A percentile compares a stretch with the other conserved stretches of the same genome.
Conservation (phyloP, 2,797 vertebrate species). For the Sciurus vulgaris region DNA sequence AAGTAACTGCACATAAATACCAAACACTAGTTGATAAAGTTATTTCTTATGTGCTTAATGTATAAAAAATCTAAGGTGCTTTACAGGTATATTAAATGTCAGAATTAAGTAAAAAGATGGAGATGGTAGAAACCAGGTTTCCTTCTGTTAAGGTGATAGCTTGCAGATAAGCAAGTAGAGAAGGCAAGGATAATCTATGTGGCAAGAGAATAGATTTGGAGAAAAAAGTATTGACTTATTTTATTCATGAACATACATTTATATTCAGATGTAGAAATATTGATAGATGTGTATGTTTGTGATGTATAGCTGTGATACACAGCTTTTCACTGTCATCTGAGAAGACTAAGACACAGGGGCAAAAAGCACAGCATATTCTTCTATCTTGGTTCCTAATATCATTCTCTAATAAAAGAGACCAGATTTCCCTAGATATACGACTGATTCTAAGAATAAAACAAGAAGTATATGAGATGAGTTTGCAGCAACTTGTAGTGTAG, state of each 20-base stretch:
- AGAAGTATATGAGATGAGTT: not conserved
- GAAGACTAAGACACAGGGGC: not conserved
- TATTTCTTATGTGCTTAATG: not conserved
- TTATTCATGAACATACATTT: not conserved
- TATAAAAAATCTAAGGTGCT: not conserved
- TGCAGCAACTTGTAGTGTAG: not conserved
- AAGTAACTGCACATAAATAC: not conserved
- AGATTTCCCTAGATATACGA: not conserved
- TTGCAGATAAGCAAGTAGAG: not conserved
- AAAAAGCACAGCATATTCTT: not conserved
- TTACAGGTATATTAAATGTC: not conserved
- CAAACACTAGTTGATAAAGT: not conserved
- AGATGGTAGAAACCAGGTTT: not conserved
- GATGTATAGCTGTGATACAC: not conserved
- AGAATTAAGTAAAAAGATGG: not conserved
- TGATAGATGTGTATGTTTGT: not conserved
- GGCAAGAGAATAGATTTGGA: not conserved
- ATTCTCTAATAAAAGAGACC: not conserved
- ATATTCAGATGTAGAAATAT: not conserved
- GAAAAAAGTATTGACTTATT: not conserved
- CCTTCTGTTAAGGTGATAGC: not conserved
- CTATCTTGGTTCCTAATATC: not conserved
- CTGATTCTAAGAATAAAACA: not conserved
- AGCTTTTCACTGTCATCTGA: not conserved
- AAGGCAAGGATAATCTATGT: not conserved